phyloP scores from a whole-genome alignment of 2,113 vertebrate species.

The Protobothrops mucrosquamatus region DNA sequence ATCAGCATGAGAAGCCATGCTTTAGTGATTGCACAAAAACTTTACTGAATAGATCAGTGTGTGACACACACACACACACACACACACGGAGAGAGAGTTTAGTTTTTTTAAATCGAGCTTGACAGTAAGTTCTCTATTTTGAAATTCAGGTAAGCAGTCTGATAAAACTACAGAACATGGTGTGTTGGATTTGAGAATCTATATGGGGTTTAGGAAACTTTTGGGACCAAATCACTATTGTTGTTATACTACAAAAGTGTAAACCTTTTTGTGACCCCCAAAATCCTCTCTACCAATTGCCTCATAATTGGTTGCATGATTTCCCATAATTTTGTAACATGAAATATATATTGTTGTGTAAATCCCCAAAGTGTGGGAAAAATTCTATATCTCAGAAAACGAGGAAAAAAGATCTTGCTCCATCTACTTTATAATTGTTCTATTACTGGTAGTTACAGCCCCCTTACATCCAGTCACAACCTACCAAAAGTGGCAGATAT shows the following conservation, averaged over 20 bases:
- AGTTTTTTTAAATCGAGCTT: background rate
- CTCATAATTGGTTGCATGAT: background rate
- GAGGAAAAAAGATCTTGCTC: background rate
- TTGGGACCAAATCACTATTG: background rate
- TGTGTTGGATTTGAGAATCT: background rate
- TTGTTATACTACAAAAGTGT: background rate
- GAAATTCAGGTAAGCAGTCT: background rate
- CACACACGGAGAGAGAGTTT: background rate
- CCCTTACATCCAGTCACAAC: background rate
- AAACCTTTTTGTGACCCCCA: background rate
- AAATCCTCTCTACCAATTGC: background rate
- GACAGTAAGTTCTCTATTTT: background rate
- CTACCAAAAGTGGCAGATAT: background rate
- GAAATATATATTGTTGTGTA: background rate
- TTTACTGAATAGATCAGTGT: background rate
- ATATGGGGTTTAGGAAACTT: background rate
- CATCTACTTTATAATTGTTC: background rate
- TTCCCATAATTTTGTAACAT: background rate
- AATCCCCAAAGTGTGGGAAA: background rate
- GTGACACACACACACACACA: background rate
- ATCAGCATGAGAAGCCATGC: background rate
- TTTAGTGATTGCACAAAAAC: background rate
- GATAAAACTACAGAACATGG: background rate
- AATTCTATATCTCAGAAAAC: background rate
- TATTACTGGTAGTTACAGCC: background rate